Evolutionary conservation across 2,113 vertebrate species (phyloP), one percentile per base, ranked within the genome.

Genomic region (Peromyscus leucopus): DNA sequence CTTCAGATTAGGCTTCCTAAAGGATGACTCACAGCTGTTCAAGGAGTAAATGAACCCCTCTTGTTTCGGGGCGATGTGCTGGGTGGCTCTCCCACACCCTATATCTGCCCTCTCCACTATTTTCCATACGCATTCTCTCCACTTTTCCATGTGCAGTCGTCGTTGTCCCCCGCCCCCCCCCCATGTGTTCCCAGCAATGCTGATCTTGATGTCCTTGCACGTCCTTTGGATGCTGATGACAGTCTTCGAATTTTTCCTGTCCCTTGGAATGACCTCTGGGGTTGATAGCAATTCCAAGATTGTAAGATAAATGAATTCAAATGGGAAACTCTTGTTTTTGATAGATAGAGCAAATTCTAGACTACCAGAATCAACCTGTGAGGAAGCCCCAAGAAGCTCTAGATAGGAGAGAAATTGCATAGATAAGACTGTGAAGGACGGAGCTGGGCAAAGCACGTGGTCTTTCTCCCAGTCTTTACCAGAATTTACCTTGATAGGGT

Each of bases 161-260:
- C 42, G 2, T n/a, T n/a, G n/a, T n/a, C 42, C 42, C 42, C 42
- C 42, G 3, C 42, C 55, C 3, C 51, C 33, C 42, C 51, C 22
- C 24, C 10, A 11, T 28, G 51, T 4, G 63, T 83, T 85, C 82
- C 3, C 9, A 33, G 33, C 42, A 22, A 21, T 7, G 7, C 80
- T 86, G 86, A 97, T 97, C 97, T 97, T 46, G 91, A 97, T 97
- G 83, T 86, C 97, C 89, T 95, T 89, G 92, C 69, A 65, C 91
- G 72, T 84, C 95, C 91, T 97, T 85, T 65, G 24, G 65, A 13
- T 94, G 96, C n/a, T 93, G 90, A 86, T 90, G 42, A 61, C 59
- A 31, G 28, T n/a, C 94, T 96, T 80, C 39, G 46, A 94, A 57
- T 78, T 90, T 71, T 96, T 33, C 86, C 57, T 13, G 28, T 79